Base-by-base conservation (phyloP, 53 echinoderm and acorn worm genomes). In the Echinometra lucunter region DNA sequence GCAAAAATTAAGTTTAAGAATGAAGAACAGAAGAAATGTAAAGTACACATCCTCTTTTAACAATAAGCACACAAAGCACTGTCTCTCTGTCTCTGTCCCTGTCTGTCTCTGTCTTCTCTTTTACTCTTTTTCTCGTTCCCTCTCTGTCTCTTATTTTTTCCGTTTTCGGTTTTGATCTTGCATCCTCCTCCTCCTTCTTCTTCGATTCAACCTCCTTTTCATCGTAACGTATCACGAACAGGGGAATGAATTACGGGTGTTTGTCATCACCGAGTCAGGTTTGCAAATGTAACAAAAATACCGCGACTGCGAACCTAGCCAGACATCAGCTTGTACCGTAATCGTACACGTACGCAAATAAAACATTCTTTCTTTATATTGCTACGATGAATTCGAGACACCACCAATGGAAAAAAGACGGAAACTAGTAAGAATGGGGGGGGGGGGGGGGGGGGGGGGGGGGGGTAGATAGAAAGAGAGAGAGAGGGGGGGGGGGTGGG, bases 231-330 rank as follows among this genome's bases (percentile, higher is more conserved):
- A 34, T 42, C 78, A 6, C 42, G 78, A 23, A 19, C 78, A 72
- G 42, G 9, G 42, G 38, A 78, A 78, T 78, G 78, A 78, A 78
- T 78, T 78, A 78, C 78, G 42, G 38, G 1, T 78, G 78, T 78
- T 78, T 78, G 78, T 78, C 78, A 78, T 38, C 78, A 78, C 38
- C 38, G 78, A 78, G 78, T 78, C 78, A 78, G 78, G 19, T 35
- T 78, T 78, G 78, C 78, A 78, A 78, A 78, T 78, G 78, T 78
- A 78, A 78, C 78, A 78, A 78, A 78, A 78, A 78, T 78, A 78
- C 37, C 38, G 78, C 38, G 42, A 42, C 63, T 35, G 38, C 78
- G 19, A 40, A 78, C 78, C 78, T 21, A 78, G 42, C 23, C 38
- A 78, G 38, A 78, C 78, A 78, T 35, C 13, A 38, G 78, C 78